Evolutionary conservation across 2,113 vertebrate species (phyloP), one percentile per base, ranked within the genome.

Genomic region (Sciurus niger): DNA sequence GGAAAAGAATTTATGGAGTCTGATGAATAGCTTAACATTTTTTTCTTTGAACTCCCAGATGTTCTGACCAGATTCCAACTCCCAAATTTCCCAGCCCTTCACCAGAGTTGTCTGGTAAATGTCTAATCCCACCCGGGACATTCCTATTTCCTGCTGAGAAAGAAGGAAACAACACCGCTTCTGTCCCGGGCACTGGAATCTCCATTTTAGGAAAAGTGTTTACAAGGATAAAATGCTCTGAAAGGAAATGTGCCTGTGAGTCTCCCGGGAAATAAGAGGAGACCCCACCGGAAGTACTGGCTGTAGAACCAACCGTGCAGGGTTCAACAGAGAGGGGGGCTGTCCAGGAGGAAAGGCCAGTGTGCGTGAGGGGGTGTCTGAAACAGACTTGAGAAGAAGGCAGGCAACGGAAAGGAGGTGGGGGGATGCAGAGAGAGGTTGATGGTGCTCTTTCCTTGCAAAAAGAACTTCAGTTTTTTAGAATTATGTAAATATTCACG

Each of bases 101-200:
- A 0, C 34, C 73, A 94, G 91, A 65, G 77, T 77, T 28, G n/a
- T 67, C 25, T 51, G 82, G 67, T 77, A 67, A 70, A 80, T 94
- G 97, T 96, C 96, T 94, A 37, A 94, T 70, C 68, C 96, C 97
- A 91, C 90, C 30, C 0, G n/a, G 96, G 90, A 89, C 89, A 94
- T 97, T 96, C 95, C 89, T 86, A 84, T 90, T 97, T 95, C 97
- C 96, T 97, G 89, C 79, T 17, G 93, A 96, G 97, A 97, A 93
- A 76, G 65, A 91, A 93, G 89, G 91, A 96, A 97, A 98, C 96
- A 98, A 89, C 83, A 46, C 22, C 18, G 86, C 79, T 77, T 60
- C 34, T 90, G 68, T 60, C 77, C 16, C 1, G 24, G 68, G 46
- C n/a, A 24, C 76, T 80, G 28, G 53, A 78, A 93, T 96, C 79